These are phyloP conservation scores for Scarus forsteni DNA, from an alignment of 2,797 vertebrate genomes.

Conservation along the genomic window DNA sequence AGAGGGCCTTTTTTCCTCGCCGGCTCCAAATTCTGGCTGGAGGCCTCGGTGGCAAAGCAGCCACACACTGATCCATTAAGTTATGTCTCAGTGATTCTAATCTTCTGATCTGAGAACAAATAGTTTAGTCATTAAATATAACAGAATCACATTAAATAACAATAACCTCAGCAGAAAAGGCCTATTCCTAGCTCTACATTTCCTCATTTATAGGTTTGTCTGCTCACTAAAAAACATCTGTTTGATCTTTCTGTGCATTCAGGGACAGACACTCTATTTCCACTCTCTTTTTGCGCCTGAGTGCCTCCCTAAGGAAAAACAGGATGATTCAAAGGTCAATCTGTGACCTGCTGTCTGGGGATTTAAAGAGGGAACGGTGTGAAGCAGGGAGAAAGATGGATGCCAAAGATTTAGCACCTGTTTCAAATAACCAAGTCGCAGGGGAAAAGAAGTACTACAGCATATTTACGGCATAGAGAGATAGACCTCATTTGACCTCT, in stretches of 20 bases:
- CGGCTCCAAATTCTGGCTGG: constrained; percentile 49
- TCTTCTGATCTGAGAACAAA: constrained; percentile 70
- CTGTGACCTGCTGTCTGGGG: constrained; percentile 44
- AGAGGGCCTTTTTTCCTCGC: constrained; percentile 51
- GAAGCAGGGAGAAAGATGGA: constrained; percentile 15
- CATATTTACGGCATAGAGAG: constrained; percentile 24
- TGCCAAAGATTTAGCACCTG: constrained; percentile 8
- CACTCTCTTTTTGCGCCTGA: constrained; percentile 34
- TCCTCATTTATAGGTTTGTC: constrained; percentile 7
- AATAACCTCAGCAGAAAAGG: constrained; percentile 18
- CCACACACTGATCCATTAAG: constrained; percentile 59
- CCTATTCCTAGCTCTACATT: constrained; percentile 18
- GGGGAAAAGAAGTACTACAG: constrained; percentile 13
- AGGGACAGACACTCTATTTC: constrained; percentile 26
- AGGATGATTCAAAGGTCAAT: constrained; percentile 62
- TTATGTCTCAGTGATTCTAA: constrained; percentile 56
- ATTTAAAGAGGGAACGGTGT: constrained; percentile 24
- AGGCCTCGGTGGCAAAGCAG: constrained; percentile 32
- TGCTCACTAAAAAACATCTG: constrained; percentile 4
- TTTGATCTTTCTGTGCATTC: constrained; percentile 7
- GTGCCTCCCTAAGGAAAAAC: constrained; percentile 26
- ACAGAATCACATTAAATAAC: constrained; percentile 39
- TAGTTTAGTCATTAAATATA: constrained; percentile 56
- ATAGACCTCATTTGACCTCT: constrained; percentile 33
- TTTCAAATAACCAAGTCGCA: constrained; percentile 31